Evolutionary conservation across 2,797 vertebrate genomes (phyloP).

Genomic region (Hoplostethus mediterraneus): DNA sequence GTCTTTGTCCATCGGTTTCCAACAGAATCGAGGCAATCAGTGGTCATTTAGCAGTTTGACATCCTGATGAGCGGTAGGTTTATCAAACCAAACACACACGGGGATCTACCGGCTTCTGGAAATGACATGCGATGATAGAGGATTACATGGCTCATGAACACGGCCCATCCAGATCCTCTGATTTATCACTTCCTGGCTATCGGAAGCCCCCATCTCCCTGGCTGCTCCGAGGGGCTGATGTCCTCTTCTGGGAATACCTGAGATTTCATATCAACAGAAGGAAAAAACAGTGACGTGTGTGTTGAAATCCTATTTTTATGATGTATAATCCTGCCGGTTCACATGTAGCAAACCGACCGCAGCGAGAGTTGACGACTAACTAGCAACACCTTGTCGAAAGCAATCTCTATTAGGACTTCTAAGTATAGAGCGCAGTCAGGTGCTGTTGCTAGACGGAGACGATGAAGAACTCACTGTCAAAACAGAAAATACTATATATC

Average conservation of each 20-base stretch:
- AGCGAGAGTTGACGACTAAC: conserved; percentile 40
- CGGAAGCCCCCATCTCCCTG: conserved; percentile 49
- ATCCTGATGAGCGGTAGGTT: background rate
- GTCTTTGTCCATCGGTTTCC: background rate
- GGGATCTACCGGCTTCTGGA: conserved; percentile 55
- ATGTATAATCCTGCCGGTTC: conserved; percentile 21
- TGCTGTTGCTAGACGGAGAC: conserved; percentile 36
- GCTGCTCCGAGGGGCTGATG: conserved; percentile 46
- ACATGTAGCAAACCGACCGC: conserved; percentile 38
- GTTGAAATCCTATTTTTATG: conserved; percentile 58
- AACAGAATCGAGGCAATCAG: background rate
- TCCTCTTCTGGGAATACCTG: conserved; percentile 41
- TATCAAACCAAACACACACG: conserved; percentile 33
- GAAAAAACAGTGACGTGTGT: conserved; percentile 10
- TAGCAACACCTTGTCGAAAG: conserved; percentile 64
- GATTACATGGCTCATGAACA: conserved; percentile 71
- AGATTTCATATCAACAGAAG: conserved; percentile 68
- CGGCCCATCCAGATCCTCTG: conserved; percentile 40
- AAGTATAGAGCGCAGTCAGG: conserved; percentile 18
- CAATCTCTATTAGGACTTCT: conserved; percentile 6
- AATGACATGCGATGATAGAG: conserved; percentile 61
- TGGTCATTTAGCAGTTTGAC: too few species aligned
- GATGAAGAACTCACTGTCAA: conserved; percentile 23
- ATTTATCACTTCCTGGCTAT: conserved; percentile 54
- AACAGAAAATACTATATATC: conserved; percentile 14